Base-by-base conservation (phyloP, 1,140 invertebrate species). In the Diachasmimorpha longicaudata region DNA sequence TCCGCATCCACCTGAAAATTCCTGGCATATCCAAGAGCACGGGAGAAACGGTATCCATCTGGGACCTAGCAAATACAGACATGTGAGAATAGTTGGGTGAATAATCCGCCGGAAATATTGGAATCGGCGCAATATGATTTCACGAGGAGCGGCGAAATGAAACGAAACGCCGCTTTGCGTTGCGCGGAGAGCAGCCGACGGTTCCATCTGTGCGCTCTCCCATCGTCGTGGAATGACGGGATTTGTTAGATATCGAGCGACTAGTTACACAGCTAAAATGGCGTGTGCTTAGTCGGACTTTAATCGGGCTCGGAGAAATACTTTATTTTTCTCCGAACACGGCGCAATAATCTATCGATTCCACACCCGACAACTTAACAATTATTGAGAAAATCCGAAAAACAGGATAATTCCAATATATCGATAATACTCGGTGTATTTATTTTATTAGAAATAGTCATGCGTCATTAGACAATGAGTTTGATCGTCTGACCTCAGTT, bases 171-270 rank as follows among this genome's bases (percentile, higher is more conserved):
- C 80, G 81, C 5, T 83, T 80, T 79, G 81, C 79, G 81, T 79
- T 85, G 83, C 82, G 83, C 82, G 81, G 79, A 84, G 78, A 84
- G 78, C 78, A 77, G 72, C 58, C 74, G 63, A 67, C 77, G 68
- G 68, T 66, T 67, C 75, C 77, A 55, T 9, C 77, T 58, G 8
- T 55, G 14, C 23, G 16, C 48, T 23, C 16, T 70, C 63, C 37
- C 75, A 11, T 44, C 70, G 4, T 11, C 16, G 48, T n/a, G n/a
- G 79, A 82, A 81, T 81, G 79, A 76, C 23, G 76, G 82, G 82
- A 83, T 84, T 83, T 82, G 83, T 14, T 84, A 84, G 83, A 80
- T 85, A 85, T 85, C 82, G 83, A 85, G 81, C 83, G 82, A 68
- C 78, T 83, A 80, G 82, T 80, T 82, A 76, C 74, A 70, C 55